Base-by-base conservation (phyloP, 2,113 vertebrate species). In the Coryphaenoides rupestris region DNA sequence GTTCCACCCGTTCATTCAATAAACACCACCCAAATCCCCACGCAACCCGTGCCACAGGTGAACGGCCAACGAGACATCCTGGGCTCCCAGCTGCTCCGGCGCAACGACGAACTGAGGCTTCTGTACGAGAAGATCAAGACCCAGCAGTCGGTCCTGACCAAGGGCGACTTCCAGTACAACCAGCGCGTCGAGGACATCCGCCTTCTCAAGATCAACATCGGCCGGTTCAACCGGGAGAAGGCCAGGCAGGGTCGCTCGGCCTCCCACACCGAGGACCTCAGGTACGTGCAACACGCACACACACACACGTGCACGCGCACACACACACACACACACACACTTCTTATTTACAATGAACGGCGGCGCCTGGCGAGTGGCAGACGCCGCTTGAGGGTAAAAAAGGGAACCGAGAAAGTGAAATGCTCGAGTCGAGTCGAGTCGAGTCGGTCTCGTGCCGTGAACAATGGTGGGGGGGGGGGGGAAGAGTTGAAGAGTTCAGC, bases 111-210 rank as follows among this genome's bases (percentile, higher is more conserved):
- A 45, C 76, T 95, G 7, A 82, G 92, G 0, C 81, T 98, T 69
- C 86, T 98, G 19, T 95, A 93, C 0, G 95, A 98, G 87, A 98
- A 98, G 90, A 93, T 96, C 76, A 93, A 94, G 65, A 98, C 98
- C 85, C 95, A 94, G 60, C 91, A 96, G 54, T 94, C 94, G 0
- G 88, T 98, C 72, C 68, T 98, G 2, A 93, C 91, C 73, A 95
- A 94, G 60, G 94, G 93, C 0, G 93, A 96, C 62, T 82, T 57
- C 14, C 95, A 96, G 61, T 98, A 95, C 82, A 90, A 77, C n/a
- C 92, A 96, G 78, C 84, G 92, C 53, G 15, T 95, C 75, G 93
- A 96, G 33, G 96, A 99, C 84, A 88, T 98, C 77, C 87, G 92
- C 0, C n/a, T 98, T 19, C 93, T 99, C 59, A 95, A 92, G 64